Evolutionary conservation across 2,797 vertebrate genomes (phyloP).

Genomic region (Acanthis flammea): DNA sequence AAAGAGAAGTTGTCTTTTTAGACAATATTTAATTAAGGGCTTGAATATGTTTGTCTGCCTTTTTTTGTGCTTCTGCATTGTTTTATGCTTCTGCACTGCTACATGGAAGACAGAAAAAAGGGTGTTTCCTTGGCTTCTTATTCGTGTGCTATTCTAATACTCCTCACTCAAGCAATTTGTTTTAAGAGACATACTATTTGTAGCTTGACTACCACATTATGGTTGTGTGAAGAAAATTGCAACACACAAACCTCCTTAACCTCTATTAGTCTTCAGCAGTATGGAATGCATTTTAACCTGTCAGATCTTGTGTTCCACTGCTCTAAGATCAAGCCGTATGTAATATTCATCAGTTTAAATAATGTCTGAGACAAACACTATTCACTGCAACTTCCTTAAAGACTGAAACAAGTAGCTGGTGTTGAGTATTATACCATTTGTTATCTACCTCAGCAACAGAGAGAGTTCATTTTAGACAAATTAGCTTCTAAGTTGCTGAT

Average conservation of each 20-base stretch:
- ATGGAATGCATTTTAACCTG: slow-evolving; percentile 56
- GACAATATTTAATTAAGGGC: not conserved
- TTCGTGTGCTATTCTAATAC: not conserved
- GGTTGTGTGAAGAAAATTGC: slow-evolving; percentile 32
- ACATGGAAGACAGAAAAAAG: not conserved
- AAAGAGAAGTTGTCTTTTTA: not conserved
- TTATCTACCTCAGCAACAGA: slow-evolving; percentile 52
- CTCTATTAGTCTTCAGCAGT: slow-evolving; percentile 44
- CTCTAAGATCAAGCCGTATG: slow-evolving; percentile 47
- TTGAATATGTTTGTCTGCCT: not conserved
- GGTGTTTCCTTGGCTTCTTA: not conserved
- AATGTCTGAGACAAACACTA: not conserved
- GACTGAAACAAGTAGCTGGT: slow-evolving; percentile 44
- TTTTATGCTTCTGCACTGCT: not conserved
- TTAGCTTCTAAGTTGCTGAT: slow-evolving; percentile 67
- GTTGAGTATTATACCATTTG: slow-evolving; percentile 40
- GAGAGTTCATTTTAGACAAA: slow-evolving; percentile 69
- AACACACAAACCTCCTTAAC: slow-evolving; percentile 46
- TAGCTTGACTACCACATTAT: slow-evolving; percentile 28
- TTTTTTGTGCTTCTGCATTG: not conserved
- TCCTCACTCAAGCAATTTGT: slow-evolving; percentile 9
- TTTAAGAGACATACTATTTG: slow-evolving; percentile 15
- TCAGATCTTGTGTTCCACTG: slow-evolving; percentile 50
- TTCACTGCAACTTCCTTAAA: slow-evolving; percentile 6
- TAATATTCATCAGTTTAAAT: slow-evolving; percentile 56